Base-by-base conservation (phyloP, 1,140 invertebrate genomes). In the Microvelia longipes region DNA sequence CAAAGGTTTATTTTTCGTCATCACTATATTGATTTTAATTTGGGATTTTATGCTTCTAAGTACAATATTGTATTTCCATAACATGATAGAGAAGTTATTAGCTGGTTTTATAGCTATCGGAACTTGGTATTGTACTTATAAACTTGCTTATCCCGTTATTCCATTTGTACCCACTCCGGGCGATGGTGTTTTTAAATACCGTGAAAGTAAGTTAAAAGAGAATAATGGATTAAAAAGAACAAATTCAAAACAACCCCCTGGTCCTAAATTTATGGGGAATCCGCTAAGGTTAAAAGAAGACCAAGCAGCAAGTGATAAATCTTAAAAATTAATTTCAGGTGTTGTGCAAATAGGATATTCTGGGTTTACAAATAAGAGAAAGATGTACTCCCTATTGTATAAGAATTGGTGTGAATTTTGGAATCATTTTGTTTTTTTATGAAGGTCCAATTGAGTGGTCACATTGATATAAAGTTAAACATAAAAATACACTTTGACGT, bases 61-160 rank as follows among this genome's bases (percentile, higher is more conserved):
- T 26, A 70, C 70, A 29, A 50, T 70, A 1, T 29, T 71, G 2
- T 71, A 96, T 80, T 98, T 94, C 82, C 96, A 98, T 78, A 91
- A 89, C 60, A 92, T 97, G 88, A 85, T 94, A 28, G 94, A 98
- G 78, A 98, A 98, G 79, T 88, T 98, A 68, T 77, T 94, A 2
- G 95, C 91, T 71, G 91, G 92, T 19, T 81, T 89, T 24, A 82
- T 92, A 74, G 69, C 69, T 50, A 50, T 70, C 15, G 30, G 13
- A 1, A 66, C 65, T 19, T 70, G 69, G 70, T 67, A 67, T 64
- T 11, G 62, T 14, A 70, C 66, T 13, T 67, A 70, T 29, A 35
- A 68, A 19, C 11, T 70, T n/a, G 28, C 29, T 29, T 70, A 66
- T 29, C 50, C 66, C 2, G 15, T 66, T 19, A 5, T 70, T 19